A percentile compares a stretch with the other conserved stretches of the same genome.
Evolutionary conservation across 2,797 vertebrate genomes (phyloP).

Genomic region (Acestrorhynchus altus): DNA sequence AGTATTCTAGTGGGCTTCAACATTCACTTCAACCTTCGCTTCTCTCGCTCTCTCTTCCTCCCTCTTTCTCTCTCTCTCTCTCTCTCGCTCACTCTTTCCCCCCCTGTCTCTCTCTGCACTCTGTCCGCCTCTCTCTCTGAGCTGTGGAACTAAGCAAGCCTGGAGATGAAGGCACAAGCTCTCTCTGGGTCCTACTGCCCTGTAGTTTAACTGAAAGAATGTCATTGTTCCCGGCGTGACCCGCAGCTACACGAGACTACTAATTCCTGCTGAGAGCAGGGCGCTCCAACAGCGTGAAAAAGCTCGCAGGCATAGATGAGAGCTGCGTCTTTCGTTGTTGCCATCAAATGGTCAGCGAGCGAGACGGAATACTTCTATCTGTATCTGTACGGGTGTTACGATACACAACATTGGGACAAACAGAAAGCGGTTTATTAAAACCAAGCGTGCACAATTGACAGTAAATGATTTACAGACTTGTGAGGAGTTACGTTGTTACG

Average conservation of each 20-base stretch:
- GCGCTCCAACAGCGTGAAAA: background rate
- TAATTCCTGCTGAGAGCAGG: constrained; percentile 22
- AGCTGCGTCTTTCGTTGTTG: background rate
- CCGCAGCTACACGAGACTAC: constrained; percentile 28
- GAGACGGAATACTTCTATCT: background rate
- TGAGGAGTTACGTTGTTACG: too few species aligned
- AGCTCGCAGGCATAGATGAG: background rate
- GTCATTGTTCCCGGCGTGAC: constrained; percentile 54
- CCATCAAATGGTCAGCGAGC: background rate
- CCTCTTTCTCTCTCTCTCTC: constrained; percentile 38
- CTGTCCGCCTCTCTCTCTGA: constrained; percentile 72
- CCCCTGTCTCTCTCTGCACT: constrained; percentile 64
- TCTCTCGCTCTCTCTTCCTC: constrained; percentile 60
- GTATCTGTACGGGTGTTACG: too few species aligned
- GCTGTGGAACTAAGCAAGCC: constrained; percentile 72
- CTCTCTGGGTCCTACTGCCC: constrained; percentile 78
- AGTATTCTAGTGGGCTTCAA: constrained; percentile 66
- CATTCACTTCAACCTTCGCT: constrained; percentile 66
- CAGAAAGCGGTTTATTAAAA: too few species aligned
- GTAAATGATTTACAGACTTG: too few species aligned
- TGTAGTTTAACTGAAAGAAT: constrained; percentile 61
- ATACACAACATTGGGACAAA: too few species aligned
- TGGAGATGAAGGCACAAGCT: constrained; percentile 58
- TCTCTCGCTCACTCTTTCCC: constrained; percentile 58
- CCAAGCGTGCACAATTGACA: too few species aligned